Evolutionary conservation across 2,113 vertebrate genomes (phyloP), one percentile per base, ranked within the genome.

Genomic region (Hemiprocne comata): DNA sequence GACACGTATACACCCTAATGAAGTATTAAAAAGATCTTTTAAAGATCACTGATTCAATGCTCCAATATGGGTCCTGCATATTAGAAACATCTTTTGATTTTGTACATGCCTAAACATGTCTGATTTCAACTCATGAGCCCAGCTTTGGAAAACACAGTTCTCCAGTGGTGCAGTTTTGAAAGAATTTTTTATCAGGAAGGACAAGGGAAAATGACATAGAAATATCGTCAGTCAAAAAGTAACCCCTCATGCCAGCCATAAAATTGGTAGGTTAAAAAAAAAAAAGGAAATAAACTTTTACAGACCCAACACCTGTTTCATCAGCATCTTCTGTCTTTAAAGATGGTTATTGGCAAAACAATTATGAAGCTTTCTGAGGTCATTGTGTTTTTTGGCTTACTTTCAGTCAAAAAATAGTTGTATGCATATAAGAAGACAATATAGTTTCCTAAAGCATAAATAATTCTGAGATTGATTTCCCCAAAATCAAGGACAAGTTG

Each of bases 231-330:
- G 50, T 65, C 50, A 50, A 61, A 44, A 51, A 84, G 40, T 4
- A 74, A 23, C 1, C 1, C 3, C 5, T 50, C 29, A 26, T 29
- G 6, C 10, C 17, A 4, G 1, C 17, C 10, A 42, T 24, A 4
- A 7, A 10, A 60, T 8, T 33, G 6, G 13, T 57, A 67, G 33
- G 11, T 46, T 83, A 42, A 13, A 2, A 20, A 62, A 46, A 23
- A 28, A 5, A 0, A 2, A 12, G 23, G 6, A 73, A 67, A 58
- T 23, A 48, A 66, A 55, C 2, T 64, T 89, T 33, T 58, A 24
- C 8, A 62, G 33, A 50, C 5, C 8, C 4, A 58, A 40, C 2
- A 48, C 1, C 33, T 77, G 2, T 6, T 62, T 48, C 16, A 28
- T 25, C 34, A 67, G 16, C 6, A 62, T 21, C 8, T 29, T 62